Base-by-base conservation (phyloP, 2,113 vertebrate species). In the Mola mola region DNA sequence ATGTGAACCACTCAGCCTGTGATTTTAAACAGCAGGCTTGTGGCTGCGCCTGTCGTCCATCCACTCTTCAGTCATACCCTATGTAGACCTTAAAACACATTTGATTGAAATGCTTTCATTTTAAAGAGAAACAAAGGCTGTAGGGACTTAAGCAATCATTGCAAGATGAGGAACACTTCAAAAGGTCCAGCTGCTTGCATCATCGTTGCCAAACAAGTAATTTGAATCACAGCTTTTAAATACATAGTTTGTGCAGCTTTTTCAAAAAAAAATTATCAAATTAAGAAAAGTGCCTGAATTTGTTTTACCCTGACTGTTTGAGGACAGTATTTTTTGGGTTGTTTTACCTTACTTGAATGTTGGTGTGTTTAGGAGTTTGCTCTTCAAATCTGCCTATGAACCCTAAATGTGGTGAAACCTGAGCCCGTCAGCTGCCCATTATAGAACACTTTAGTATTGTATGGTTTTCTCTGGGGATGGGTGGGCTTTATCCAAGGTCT, bases 221-320 rank as follows among this genome's bases (percentile, higher is more conserved):
- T 86, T 83, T 80, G 70, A 87, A 86, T 85, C 79, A 85, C 87
- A 88, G 84, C 88, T 88, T 89, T 86, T 75, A 60, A 70, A 76
- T 57, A 72, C 58, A 22, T 57, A 40, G 33, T 15, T 37, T 89
- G 84, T 83, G 82, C 88, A 80, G 89, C 93, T 93, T 91, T 92
- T 91, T n/a, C n/a, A n/a, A n/a, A 64, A 92, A 93, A 91, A 88
- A 94, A 93, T 92, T 89, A 74, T 80, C 79, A 91, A 93, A 88
- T 93, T 94, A 91, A 94, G 93, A 95, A 9, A 99, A 99, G 97
- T 99, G 97, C 97, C 97, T 98, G 94, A 94, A 93, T 93, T 96
- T 81, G 93, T 94, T 94, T 95, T 92, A 93, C 92, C 93, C 93
- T 84, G 90, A 93, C 94, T 94, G 93, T 94, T 93, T 89, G 78